A percentile compares a stretch with the other conserved stretches of the same genome.
These are phyloP conservation scores for Halichoerus grypus DNA, from an alignment of 2,113 vertebrate genomes.

Conservation along the genomic window DNA sequence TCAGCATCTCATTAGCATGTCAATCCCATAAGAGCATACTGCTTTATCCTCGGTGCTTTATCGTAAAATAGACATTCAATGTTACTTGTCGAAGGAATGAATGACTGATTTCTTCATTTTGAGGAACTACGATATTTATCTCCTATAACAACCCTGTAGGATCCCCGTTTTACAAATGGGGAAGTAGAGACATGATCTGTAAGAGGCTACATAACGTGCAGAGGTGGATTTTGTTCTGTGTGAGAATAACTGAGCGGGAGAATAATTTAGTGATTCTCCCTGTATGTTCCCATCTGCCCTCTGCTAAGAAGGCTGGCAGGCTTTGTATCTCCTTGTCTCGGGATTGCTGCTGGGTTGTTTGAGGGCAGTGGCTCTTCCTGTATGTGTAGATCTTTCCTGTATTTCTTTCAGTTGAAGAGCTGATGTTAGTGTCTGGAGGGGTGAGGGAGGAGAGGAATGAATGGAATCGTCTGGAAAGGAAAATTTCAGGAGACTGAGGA, in stretches of 20 bases:
- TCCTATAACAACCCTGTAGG: not conserved
- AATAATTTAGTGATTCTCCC: not conserved
- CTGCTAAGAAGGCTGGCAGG: not conserved
- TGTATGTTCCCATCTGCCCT: not conserved
- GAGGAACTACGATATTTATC: not conserved
- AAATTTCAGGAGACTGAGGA: slow-evolving; percentile 3
- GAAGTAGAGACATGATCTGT: not conserved
- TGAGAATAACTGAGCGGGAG: not conserved
- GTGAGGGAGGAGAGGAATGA: not conserved
- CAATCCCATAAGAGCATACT: not conserved
- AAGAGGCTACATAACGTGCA: not conserved
- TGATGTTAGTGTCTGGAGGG: not conserved
- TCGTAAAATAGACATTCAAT: not conserved
- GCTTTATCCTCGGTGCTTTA: not conserved
- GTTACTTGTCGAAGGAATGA: not conserved
- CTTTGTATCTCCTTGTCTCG: not conserved
- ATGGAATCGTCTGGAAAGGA: not conserved
- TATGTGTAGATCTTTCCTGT: slow-evolving; percentile 35
- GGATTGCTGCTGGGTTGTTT: not conserved
- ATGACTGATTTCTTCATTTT: not conserved
- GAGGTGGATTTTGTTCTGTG: not conserved
- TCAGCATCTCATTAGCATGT: not conserved
- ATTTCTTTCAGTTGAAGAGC: slow-evolving; percentile 41
- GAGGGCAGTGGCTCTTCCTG: slow-evolving; percentile 17
- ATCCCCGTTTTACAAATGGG: not conserved